A percentile compares a stretch with the other conserved stretches of the same genome.
These are phyloP conservation scores for Aphelenchoides besseyi DNA, from an alignment of 1,140 invertebrate genomes.

Conservation along the genomic window DNA sequence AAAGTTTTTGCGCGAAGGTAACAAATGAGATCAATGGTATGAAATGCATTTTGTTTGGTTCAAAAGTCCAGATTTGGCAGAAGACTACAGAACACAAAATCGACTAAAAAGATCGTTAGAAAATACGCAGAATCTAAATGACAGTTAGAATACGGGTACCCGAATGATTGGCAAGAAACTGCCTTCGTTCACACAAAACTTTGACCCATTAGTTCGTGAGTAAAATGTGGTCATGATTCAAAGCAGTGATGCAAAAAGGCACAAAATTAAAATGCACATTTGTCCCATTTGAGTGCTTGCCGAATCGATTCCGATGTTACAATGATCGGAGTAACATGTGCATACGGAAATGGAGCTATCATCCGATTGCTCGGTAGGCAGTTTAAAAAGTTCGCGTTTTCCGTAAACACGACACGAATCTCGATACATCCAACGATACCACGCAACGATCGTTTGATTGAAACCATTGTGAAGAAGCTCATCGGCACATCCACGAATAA, in stretches of 20 bases:
- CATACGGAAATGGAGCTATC: conserved; percentile 36
- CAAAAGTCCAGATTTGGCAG: too few relatives aligned
- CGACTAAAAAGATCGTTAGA: not conserved
- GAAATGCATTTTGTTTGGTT: not conserved
- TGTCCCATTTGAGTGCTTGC: not conserved
- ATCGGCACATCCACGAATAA: conserved; percentile 47
- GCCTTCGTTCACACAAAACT: not conserved
- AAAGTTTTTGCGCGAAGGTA: too few relatives aligned
- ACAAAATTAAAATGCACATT: not conserved
- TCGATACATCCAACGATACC: conserved; percentile 48
- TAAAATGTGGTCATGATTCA: too few relatives aligned
- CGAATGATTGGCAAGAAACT: not conserved
- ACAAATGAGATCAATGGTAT: not conserved
- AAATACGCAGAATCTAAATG: not conserved
- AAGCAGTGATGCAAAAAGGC: not conserved
- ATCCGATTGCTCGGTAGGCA: conserved; percentile 33
- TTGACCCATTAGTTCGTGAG: not conserved
- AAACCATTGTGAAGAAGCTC: conserved; percentile 43
- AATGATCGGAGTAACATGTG: conserved; percentile 44
- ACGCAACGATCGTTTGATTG: conserved; percentile 44
- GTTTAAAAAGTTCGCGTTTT: conserved; percentile 46
- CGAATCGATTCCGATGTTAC: conserved; percentile 26
- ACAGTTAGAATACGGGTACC: not conserved
- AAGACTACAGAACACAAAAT: too few relatives aligned
- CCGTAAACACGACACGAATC: conserved; percentile 33